Conservation (phyloP, 1,140 invertebrate genomes). For the Chlorops oryzae region DNA sequence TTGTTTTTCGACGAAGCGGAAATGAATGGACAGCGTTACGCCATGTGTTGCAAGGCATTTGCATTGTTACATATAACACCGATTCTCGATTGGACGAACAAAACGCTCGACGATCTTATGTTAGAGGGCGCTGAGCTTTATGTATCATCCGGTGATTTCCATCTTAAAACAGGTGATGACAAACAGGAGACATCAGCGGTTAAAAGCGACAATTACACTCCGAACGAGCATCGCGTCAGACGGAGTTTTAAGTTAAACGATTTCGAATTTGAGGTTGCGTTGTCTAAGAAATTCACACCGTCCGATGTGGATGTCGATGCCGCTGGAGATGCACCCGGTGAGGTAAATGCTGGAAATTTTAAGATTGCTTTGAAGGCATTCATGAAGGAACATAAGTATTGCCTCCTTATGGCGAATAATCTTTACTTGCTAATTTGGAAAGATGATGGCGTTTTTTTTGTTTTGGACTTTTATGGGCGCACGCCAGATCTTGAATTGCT, state of each 20-base stretch:
- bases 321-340: no score
- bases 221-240: conserved; percentile 11
- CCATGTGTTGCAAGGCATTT: conserved; percentile 28
- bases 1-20: no score
- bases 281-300: conserved; percentile 23
- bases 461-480: conserved; percentile 27
- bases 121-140: conserved; percentile 25
- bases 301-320: no score
- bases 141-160: no score
- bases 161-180: no score
- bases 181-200: neutral
- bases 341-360: no score
- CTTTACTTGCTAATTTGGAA: conserved; percentile 33
- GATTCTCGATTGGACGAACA: conserved; percentile 28
- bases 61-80: conserved; percentile 34
- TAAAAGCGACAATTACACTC: conserved; percentile 2
- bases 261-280: conserved; percentile 28
- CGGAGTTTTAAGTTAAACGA: conserved; percentile 27
- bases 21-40: conserved; percentile 8
- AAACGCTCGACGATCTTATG: conserved; percentile 27
- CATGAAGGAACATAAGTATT: conserved; percentile 24
- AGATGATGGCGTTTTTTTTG: conserved; percentile 19
- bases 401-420: conserved; percentile 21
- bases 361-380: conserved; percentile 18
- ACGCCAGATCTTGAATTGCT: conserved; percentile 11